Evolutionary conservation across 1,140 invertebrate genomes (phyloP).

Genomic region (Drosophila lacteicornis): DNA sequence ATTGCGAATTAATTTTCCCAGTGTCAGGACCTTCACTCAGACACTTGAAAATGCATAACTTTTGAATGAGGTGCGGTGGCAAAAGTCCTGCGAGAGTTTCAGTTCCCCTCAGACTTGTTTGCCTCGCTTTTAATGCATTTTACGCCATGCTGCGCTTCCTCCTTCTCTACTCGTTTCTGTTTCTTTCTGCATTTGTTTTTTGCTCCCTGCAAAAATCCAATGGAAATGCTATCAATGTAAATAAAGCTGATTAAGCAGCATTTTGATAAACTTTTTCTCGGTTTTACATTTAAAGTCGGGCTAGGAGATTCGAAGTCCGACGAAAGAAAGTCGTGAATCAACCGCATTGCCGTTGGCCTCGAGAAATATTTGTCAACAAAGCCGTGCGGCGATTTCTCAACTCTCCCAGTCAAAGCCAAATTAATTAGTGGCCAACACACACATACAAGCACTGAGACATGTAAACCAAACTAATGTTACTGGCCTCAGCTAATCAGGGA

Average conservation of each 20-base stretch:
- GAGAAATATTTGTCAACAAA: conserved; percentile 45
- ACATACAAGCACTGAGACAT: conserved; percentile 5
- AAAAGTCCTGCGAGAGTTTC: conserved; percentile 34
- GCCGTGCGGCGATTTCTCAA: conserved; percentile 51
- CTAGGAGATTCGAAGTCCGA: not conserved
- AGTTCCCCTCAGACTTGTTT: conserved; percentile 57
- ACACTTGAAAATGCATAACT: conserved; percentile 80
- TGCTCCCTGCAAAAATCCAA: conserved; percentile 62
- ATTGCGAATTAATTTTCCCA: not conserved
- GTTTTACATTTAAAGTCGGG: conserved; percentile 39
- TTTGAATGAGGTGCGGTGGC: conserved; percentile 49
- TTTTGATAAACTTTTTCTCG: conserved; percentile 52
- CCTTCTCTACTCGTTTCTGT: conserved; percentile 1
- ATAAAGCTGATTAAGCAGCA: conserved; percentile 77
- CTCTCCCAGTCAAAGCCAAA: conserved; percentile 65
- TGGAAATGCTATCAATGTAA: conserved; percentile 69
- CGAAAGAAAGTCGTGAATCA: conserved; percentile 35
- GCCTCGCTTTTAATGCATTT: conserved; percentile 80
- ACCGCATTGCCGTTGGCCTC: conserved; percentile 48
- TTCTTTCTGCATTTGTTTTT: conserved; percentile 20
- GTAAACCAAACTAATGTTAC: conserved; percentile 36
- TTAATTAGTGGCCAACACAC: conserved; percentile 58
- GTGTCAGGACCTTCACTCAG: conserved; percentile 48
- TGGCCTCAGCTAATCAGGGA: conserved; percentile 19
- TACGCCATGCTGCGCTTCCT: conserved; percentile 55